Evolutionary conservation across 2,113 vertebrate species (phyloP).

Genomic region (Ondatra zibethicus): DNA sequence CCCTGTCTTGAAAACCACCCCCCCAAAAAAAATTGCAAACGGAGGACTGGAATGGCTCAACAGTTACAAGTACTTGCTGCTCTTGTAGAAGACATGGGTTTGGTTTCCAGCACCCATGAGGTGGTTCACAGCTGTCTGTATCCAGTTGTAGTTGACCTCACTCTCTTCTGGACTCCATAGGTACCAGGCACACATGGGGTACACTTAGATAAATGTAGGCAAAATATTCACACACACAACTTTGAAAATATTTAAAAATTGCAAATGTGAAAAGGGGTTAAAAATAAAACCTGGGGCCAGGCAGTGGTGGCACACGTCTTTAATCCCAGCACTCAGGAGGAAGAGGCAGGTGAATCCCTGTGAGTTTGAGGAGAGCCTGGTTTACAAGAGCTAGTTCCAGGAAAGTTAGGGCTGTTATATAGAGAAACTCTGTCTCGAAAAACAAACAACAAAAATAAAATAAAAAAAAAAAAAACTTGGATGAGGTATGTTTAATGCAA

Average conservation of each 20-base stretch:
- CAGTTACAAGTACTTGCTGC: background rate
- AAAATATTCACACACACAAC: background rate
- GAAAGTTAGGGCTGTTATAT: too few relatives aligned
- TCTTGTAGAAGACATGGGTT: background rate
- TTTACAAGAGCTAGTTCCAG: too few relatives aligned
- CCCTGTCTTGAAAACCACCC: too few relatives aligned
- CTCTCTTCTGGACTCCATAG: background rate
- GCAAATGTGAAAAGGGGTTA: background rate
- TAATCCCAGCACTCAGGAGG: too few relatives aligned
- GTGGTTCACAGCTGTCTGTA: background rate
- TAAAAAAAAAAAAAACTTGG: background rate
- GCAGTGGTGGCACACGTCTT: too few relatives aligned
- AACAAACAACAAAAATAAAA: too few relatives aligned
- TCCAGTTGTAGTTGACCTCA: background rate
- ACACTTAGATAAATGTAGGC: background rate
- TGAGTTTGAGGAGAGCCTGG: too few relatives aligned
- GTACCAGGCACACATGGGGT: background rate
- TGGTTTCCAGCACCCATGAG: background rate
- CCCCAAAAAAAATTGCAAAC: background rate
- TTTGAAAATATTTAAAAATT: background rate
- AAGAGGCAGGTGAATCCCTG: too few relatives aligned
- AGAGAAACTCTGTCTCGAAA: too few relatives aligned
- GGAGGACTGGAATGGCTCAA: background rate
- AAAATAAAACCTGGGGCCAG: too few relatives aligned
- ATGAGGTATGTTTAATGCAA: background rate